phyloP scores from a whole-genome alignment of 1,140 invertebrate species.

The Aplysia californica region DNA sequence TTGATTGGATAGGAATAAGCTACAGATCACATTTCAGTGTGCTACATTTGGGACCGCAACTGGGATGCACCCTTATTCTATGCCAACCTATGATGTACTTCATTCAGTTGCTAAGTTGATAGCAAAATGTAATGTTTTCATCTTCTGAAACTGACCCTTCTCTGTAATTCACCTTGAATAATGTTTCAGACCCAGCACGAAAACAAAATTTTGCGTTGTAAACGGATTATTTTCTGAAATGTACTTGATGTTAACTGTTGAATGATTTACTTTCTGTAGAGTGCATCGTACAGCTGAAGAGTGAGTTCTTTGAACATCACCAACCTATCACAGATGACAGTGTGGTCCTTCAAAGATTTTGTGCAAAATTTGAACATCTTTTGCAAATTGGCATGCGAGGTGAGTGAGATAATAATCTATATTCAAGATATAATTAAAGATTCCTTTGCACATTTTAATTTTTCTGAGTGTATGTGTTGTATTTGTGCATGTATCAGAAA shows the following conservation, averaged over 20 bases:
- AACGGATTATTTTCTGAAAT: neutral
- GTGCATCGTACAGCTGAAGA: slow-evolving; percentile 54
- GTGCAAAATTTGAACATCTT: slow-evolving; percentile 67
- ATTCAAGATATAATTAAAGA: neutral
- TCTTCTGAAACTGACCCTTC: no score
- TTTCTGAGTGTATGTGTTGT: slow-evolving; percentile 1
- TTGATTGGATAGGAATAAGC: no score
- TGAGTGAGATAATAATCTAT: slow-evolving; percentile 31
- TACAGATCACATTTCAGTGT: no score
- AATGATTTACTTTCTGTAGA: slow-evolving; percentile 43
- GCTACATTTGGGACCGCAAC: no score
- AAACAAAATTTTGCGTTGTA: neutral
- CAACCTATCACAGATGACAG: slow-evolving; percentile 66
- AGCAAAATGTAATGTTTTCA: no score
- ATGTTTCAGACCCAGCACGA: no score
- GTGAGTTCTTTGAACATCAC: slow-evolving; percentile 53
- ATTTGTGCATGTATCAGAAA: neutral
- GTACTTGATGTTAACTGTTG: neutral
- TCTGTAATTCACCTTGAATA: no score
- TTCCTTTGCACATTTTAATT: neutral
- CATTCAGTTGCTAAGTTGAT: no score
- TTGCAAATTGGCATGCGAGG: slow-evolving; percentile 65
- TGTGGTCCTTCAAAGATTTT: slow-evolving; percentile 64
- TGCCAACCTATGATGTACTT: no score
- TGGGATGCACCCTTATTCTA: no score